phyloP scores from a whole-genome alignment of 2,113 vertebrate species.

The Pachycephala philippinensis region DNA sequence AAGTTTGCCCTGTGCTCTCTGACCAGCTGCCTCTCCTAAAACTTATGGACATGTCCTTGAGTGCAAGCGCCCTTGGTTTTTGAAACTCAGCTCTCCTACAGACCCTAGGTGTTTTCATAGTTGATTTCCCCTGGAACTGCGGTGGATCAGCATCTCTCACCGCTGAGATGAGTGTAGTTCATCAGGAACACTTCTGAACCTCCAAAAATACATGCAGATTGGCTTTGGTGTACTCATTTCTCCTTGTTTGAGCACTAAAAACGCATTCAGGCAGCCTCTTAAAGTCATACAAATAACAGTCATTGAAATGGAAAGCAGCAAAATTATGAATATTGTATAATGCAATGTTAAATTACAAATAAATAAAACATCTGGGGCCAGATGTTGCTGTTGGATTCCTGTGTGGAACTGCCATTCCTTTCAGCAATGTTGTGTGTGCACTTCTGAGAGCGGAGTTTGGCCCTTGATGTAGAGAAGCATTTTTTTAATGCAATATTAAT shows the following conservation, averaged over 20 bases:
- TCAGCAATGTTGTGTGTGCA: not conserved
- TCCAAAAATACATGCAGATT: not conserved
- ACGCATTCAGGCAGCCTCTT: not conserved
- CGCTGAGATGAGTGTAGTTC: not conserved
- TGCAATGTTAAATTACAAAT: constrained; percentile 32
- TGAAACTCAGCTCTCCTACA: not conserved
- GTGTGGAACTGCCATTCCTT: not conserved
- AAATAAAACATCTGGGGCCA: constrained; percentile 63
- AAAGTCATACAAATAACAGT: constrained; percentile 40
- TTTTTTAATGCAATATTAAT: constrained; percentile 40
- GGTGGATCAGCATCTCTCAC: not conserved
- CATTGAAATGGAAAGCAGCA: constrained; percentile 61
- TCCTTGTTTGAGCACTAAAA: constrained; percentile 19
- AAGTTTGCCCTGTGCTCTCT: not conserved
- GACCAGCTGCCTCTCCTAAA: not conserved
- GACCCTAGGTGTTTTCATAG: not conserved
- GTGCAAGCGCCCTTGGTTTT: not conserved
- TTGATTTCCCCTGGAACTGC: not conserved
- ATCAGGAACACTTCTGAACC: constrained; percentile 9
- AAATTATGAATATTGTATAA: constrained; percentile 63
- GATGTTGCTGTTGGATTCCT: constrained; percentile 45
- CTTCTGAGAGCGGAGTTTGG: not conserved
- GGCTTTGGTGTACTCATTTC: not conserved
- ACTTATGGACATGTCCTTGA: not conserved
- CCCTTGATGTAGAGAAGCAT: not conserved